Base-by-base conservation (phyloP, 2,888 invertebrate genomes). In the Ceratothoa steindachneri region DNA sequence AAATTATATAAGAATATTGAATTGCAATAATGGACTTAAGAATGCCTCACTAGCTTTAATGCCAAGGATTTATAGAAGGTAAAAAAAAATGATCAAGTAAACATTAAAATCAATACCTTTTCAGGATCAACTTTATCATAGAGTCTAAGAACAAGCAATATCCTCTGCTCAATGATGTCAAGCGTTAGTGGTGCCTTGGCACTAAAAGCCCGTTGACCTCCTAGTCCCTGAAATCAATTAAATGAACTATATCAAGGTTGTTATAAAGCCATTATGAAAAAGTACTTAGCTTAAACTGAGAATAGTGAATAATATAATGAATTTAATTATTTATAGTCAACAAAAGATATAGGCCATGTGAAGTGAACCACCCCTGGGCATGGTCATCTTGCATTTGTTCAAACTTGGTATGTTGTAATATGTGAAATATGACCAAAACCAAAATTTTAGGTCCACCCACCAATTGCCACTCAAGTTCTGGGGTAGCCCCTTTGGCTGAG, bases 61-160 rank as follows among this genome's bases (percentile, higher is more conserved):
- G 19, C 22, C n/a, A n/a, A n/a, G n/a, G n/a, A n/a, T n/a, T n/a
- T n/a, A n/a, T n/a, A n/a, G n/a, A n/a, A n/a, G n/a, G n/a, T n/a
- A n/a, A n/a, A n/a, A n/a, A n/a, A n/a, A n/a, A n/a, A n/a, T n/a
- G n/a, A n/a, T n/a, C n/a, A n/a, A n/a, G n/a, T n/a, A n/a, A n/a
- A n/a, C n/a, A n/a, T n/a, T n/a, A 19, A 53, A 69, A 15, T 55
- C 71, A 83, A 87, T 92, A 97, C 97, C 94, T 97, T 94, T 83
- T 89, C 88, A 81, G 93, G 90, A 84, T 92, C 89, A 87, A 98
- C 88, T 90, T 99, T 99, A 88, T 99, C 99, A 88, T 95, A 99
- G 82, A 98, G 90, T 87, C 93, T 93, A 83, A 99, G 90, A 81
- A 97, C 95, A 86, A 99, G 91, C 83, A 97, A 87, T 81, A 98